Percentiles rank a stretch among this genome's conserved stretches.
Conservation (phyloP, 2,888 invertebrate species). For the Ecliptopera silaceata region DNA sequence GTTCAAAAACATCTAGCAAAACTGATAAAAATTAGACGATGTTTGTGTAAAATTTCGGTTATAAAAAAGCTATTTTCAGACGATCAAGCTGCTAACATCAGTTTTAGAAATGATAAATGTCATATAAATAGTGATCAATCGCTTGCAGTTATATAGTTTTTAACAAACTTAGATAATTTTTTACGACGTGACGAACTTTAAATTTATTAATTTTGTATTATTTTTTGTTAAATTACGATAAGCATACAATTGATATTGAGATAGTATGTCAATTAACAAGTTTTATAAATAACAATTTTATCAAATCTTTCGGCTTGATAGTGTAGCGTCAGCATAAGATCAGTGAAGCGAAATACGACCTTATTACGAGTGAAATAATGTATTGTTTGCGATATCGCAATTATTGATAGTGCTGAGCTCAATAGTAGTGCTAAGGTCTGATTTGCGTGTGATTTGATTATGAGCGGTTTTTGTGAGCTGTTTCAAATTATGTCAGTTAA, state of each 20-base stretch:
- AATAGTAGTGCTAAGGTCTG: conserved; percentile 46
- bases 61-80: background rate
- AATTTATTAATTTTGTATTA: too few species aligned
- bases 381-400: conserved; percentile 43
- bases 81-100: background rate
- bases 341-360: conserved; percentile 46
- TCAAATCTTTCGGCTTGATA: conserved; percentile 14
- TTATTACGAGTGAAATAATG: conserved; percentile 44
- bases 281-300: too few species aligned
- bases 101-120: background rate
- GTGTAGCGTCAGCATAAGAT: conserved; percentile 24
- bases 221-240: too few species aligned
- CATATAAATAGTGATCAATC: too few species aligned
- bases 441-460: conserved; percentile 35
- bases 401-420: conserved; percentile 48
- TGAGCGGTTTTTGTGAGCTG: conserved; percentile 27
- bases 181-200: too few species aligned
- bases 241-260: too few species aligned
- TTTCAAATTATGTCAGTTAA: conserved; percentile 24
- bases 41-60: background rate
- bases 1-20: too few species aligned
- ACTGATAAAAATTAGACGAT: too few species aligned
- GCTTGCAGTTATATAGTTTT: too few species aligned
- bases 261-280: too few species aligned
- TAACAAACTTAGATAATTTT: too few species aligned